Percentiles rank a stretch among this genome's conserved stretches.
phyloP scores from a whole-genome alignment of 2,888 invertebrate genomes.

The Nyleta sp. region DNA sequence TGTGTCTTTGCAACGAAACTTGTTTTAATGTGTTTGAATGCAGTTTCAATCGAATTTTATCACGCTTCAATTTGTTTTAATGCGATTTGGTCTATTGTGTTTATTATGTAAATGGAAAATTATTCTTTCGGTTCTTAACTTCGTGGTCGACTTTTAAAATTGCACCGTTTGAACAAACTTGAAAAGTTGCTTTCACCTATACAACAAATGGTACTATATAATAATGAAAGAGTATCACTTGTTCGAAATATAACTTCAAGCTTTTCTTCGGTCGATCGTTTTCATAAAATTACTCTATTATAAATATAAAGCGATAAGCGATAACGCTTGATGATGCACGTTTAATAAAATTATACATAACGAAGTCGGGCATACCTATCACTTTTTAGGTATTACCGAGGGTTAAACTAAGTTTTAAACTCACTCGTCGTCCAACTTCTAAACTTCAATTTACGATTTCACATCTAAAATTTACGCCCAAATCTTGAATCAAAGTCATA shows the following conservation, averaged over 20 bases:
- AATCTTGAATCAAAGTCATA: constrained; percentile 54
- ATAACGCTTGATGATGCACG: background rate
- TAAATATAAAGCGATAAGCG: background rate
- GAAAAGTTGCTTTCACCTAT: background rate
- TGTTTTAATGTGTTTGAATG: constrained; percentile 51
- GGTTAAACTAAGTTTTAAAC: constrained; percentile 45
- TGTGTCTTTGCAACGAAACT: constrained; percentile 42
- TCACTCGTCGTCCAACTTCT: constrained; percentile 40
- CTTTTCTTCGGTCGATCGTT: background rate
- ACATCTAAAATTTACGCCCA: constrained; percentile 44
- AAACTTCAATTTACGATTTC: constrained; percentile 55
- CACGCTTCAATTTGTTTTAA: constrained; percentile 47
- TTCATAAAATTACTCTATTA: background rate
- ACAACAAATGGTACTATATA: background rate
- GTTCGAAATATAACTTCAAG: too few species aligned
- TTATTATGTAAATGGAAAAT: constrained; percentile 45
- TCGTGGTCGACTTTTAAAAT: constrained; percentile 25
- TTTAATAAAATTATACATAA: constrained; percentile 10
- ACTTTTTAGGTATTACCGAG: constrained; percentile 25
- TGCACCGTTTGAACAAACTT: constrained; percentile 10
- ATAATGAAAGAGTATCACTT: background rate
- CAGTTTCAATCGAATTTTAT: constrained; percentile 49
- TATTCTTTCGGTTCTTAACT: constrained; percentile 37
- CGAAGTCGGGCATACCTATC: background rate
- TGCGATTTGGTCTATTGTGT: constrained; percentile 30